Conservation (phyloP, 2,888 invertebrate species). For the Hipparchia semele region DNA sequence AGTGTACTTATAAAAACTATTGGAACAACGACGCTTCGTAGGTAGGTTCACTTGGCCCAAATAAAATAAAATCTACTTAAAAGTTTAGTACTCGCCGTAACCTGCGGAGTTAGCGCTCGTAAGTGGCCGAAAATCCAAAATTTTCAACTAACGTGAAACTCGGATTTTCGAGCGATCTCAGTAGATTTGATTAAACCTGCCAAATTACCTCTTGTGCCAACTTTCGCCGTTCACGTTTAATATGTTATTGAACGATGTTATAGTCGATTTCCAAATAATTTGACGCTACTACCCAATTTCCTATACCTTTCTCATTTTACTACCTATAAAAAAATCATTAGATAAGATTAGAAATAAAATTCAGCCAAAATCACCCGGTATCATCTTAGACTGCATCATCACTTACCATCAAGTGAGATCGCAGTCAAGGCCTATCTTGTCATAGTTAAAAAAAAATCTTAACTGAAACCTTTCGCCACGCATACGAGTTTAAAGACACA, state of each 20-base stretch:
- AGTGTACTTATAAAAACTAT: too few species aligned
- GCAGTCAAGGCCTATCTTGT: too few species aligned
- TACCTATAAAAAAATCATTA: too few species aligned
- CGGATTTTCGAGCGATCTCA: conserved; percentile 20
- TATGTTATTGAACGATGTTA: neutral
- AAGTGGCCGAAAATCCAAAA: conserved; percentile 35
- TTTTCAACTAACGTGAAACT: conserved; percentile 25
- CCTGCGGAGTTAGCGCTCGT: conserved; percentile 23
- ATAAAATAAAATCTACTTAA: conserved; percentile 22
- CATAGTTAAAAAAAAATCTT: too few species aligned
- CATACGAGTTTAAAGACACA: too few species aligned
- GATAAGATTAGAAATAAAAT: too few species aligned
- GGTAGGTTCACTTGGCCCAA: neutral
- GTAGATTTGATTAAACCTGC: conserved; percentile 21
- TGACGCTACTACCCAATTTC: neutral
- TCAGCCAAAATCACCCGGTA: too few species aligned
- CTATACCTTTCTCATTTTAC: too few species aligned
- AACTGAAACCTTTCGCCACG: too few species aligned
- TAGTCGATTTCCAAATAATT: neutral
- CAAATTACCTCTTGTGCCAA: conserved; percentile 18
- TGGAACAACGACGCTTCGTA: too few species aligned
- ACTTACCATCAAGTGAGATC: too few species aligned
- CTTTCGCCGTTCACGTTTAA: conserved; percentile 6
- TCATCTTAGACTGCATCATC: too few species aligned
- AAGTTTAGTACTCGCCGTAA: conserved; percentile 1